phyloP scores from a whole-genome alignment of 1,140 invertebrate genomes.

The Drosophila yakuba region DNA sequence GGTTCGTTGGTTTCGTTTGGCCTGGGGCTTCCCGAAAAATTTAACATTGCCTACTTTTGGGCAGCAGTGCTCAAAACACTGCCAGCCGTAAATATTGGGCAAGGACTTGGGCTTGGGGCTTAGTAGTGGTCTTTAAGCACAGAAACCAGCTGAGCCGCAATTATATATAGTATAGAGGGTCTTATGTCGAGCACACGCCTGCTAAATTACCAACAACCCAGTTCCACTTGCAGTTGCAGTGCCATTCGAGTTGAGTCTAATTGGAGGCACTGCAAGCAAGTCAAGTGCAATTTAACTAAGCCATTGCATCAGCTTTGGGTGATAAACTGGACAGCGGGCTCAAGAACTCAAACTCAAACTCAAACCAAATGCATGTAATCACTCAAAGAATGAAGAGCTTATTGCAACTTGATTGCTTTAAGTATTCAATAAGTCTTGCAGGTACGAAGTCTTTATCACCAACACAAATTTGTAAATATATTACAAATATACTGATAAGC shows the following conservation, averaged over 20 bases:
- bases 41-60: slow-evolving; percentile 64
- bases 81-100: slow-evolving; percentile 43
- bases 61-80: slow-evolving; percentile 44
- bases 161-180: slow-evolving; percentile 27
- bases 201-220: slow-evolving; percentile 39
- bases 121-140: slow-evolving; percentile 15
- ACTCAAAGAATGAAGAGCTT: slow-evolving; percentile 16
- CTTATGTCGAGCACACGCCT: slow-evolving; percentile 22
- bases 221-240: slow-evolving; percentile 3
- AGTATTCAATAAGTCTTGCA: background rate
- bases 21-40: slow-evolving; percentile 10
- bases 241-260: slow-evolving; percentile 41
- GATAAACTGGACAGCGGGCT: slow-evolving; percentile 6
- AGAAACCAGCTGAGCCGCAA: slow-evolving; percentile 21
- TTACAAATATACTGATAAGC: background rate
- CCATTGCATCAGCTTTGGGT: slow-evolving; percentile 58
- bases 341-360: background rate
- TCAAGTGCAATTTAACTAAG: slow-evolving; percentile 71
- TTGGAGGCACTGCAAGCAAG: slow-evolving; percentile 54
- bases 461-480: too few species aligned
- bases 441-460: too few species aligned
- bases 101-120: slow-evolving; percentile 1
- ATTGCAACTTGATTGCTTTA: slow-evolving; percentile 11
- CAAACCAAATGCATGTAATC: slow-evolving; percentile 21
- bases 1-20: slow-evolving; percentile 34